phyloP scores from a whole-genome alignment of 2,113 vertebrate genomes.

The Cheilinus undulatus region DNA sequence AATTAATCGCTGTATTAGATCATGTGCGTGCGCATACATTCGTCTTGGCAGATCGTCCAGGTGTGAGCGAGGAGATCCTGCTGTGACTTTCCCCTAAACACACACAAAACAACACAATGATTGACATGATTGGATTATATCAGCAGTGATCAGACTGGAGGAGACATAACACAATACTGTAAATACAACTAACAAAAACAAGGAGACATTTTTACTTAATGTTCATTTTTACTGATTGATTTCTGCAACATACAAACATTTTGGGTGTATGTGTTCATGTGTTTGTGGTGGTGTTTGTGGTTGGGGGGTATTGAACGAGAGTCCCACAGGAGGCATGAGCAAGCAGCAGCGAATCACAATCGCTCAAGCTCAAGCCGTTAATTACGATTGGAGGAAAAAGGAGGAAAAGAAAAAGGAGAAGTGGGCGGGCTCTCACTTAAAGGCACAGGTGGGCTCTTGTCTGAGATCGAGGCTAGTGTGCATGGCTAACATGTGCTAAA shows the following conservation, averaged over 20 bases:
- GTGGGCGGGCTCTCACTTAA: conserved; percentile 86
- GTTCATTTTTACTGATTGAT: conserved; percentile 89
- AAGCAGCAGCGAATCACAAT: conserved; percentile 64
- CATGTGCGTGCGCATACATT: conserved; percentile 8
- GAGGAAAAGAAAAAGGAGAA: conserved; percentile 14
- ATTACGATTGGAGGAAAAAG: conserved; percentile 62
- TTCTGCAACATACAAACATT: conserved; percentile 87
- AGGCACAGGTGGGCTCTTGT: conserved; percentile 93
- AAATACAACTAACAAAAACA: conserved; percentile 21
- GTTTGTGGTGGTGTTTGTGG: conserved; percentile 40
- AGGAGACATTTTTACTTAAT: conserved; percentile 59
- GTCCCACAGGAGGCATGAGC: conserved; percentile 62
- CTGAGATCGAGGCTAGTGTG: conserved; percentile 82
- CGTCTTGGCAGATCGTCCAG: conserved; percentile 17
- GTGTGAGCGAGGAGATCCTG: conserved; percentile 25
- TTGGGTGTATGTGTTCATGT: conserved; percentile 37
- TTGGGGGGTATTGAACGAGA: conserved; percentile 41
- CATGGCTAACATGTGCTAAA: background rate
- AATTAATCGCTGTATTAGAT: conserved; percentile 46
- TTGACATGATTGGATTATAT: conserved; percentile 21
- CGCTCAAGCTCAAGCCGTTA: conserved; percentile 46
- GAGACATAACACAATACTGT: conserved; percentile 22
- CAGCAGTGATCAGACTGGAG: background rate
- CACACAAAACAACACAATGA: conserved; percentile 7
- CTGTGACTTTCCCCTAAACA: conserved; percentile 1